Base-by-base conservation (phyloP, 1,140 invertebrate species). In the Eriocheir sinensis region DNA sequence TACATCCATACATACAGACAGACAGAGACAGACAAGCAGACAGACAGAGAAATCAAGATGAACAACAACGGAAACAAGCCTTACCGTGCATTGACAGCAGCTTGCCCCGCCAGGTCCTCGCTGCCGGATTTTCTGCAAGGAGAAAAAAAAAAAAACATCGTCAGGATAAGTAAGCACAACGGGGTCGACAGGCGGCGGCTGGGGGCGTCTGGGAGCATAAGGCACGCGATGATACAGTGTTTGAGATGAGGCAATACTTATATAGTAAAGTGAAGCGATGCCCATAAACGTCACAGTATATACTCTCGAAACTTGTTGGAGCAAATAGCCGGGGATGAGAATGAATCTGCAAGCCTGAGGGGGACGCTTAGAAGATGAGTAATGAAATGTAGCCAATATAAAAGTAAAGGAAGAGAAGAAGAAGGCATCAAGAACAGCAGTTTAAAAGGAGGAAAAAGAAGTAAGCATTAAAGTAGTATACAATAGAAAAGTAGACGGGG, bases 41-140 rank as follows among this genome's bases (percentile, higher is more conserved):
- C 9, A 40, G 72, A 80, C 3, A 40, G 8, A 40, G 38, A 40
- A 12, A 12, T 15, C n/a, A 9, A 30, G 38, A 6, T 6, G 40
- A 40, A 2, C 2, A n/a, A 27, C 2, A 40, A 36, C 27, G n/a
- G 44, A 27, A 48, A 0, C 12, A n/a, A 15, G 32, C 60, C 92
- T 93, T 53, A 93, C 92, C 92, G 92, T 93, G 92, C 92, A 93
- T 89, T 93, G 34, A 89, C 92, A 89, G 92, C 92, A 36, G 92
- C 92, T 40, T 93, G 92, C 15, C 92, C 60, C 36, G 92, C 81
- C 85, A 93, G 86, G 21, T 93, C 92, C 60, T 93, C 92, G 60
- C 92, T 88, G 85, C 92, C 92, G 85, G 92, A 93, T 79, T 93
- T 93, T 88, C 92, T 93, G 92, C 41, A 79, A 41, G 48, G 72